phyloP scores from a whole-genome alignment of 2,888 invertebrate genomes.

The Tortricodes alternella region DNA sequence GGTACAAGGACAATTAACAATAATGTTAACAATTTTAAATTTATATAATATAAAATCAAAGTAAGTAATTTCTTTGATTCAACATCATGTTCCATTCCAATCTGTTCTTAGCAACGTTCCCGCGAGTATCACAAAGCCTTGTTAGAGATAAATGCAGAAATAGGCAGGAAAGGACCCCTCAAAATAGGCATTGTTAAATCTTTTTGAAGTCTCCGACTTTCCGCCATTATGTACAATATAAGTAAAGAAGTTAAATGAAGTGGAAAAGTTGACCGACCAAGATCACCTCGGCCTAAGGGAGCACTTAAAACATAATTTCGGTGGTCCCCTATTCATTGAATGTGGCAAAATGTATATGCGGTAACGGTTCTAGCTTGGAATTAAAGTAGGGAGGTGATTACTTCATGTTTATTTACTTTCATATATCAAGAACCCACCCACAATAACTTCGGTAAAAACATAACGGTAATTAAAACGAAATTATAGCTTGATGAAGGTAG shows the following conservation, averaged over 20 bases:
- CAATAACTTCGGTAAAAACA: too few species aligned
- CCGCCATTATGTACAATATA: slow-evolving; percentile 76
- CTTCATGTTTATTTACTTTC: background rate
- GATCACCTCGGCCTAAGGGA: slow-evolving; percentile 47
- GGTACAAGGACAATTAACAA: too few species aligned
- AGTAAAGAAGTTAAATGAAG: slow-evolving; percentile 81
- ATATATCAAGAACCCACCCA: too few species aligned
- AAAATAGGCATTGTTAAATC: slow-evolving; percentile 81
- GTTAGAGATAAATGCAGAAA: slow-evolving; percentile 61
- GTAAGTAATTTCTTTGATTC: background rate
- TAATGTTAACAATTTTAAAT: too few species aligned
- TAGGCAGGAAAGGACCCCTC: slow-evolving; percentile 61
- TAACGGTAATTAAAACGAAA: too few species aligned
- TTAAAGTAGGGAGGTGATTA: slow-evolving; percentile 9
- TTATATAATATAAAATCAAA: background rate
- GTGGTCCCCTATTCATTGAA: slow-evolving; percentile 24
- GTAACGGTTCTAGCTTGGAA: too few species aligned
- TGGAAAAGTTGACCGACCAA: slow-evolving; percentile 76
- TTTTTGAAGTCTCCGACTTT: slow-evolving; percentile 76
- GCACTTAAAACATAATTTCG: slow-evolving; percentile 42
- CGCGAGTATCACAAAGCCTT: slow-evolving; percentile 45
- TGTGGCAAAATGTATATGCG: slow-evolving; percentile 10
- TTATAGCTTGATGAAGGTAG: too few species aligned
- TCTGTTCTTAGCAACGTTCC: background rate
- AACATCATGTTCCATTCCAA: slow-evolving; percentile 12